Percentiles rank a stretch among this genome's conserved stretches.
Evolutionary conservation across 2,888 invertebrate species (phyloP).

Genomic region (Venustoraphidia nigricollis): DNA sequence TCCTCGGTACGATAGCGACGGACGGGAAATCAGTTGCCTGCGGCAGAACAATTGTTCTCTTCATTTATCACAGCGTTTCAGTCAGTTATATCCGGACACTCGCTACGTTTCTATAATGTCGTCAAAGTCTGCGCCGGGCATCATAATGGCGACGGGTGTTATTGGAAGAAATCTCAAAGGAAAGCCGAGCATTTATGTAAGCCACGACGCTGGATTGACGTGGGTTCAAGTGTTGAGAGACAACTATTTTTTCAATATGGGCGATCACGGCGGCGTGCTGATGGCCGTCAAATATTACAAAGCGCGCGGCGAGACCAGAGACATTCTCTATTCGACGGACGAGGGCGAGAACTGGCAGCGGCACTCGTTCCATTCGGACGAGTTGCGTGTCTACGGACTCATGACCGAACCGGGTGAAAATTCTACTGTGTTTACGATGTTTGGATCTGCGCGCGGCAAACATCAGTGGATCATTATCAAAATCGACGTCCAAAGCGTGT

Average conservation of each 20-base stretch:
- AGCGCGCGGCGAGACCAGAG: slow-evolving; percentile 57
- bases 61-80: slow-evolving; percentile 77
- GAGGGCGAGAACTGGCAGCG: slow-evolving; percentile 71
- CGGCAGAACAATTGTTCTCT: slow-evolving; percentile 58
- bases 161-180: slow-evolving; percentile 65
- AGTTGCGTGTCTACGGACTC: slow-evolving; percentile 71
- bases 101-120: slow-evolving; percentile 70
- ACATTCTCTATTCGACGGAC: slow-evolving; percentile 70
- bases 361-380: slow-evolving; percentile 49
- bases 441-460: slow-evolving; percentile 61
- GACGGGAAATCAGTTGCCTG: slow-evolving; percentile 49
- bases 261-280: slow-evolving; percentile 79
- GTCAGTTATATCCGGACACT: slow-evolving; percentile 64
- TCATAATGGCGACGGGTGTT: slow-evolving; percentile 75
- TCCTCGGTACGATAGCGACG: slow-evolving; percentile 52
- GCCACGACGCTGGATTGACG: slow-evolving; percentile 64
- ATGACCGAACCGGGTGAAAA: slow-evolving; percentile 93
- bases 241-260: slow-evolving; percentile 74
- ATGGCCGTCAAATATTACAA: slow-evolving; percentile 75
- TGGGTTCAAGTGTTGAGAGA: slow-evolving; percentile 72
- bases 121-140: slow-evolving; percentile 74
- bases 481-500: slow-evolving; percentile 37
- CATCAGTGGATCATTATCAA: slow-evolving; percentile 85
- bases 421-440: slow-evolving; percentile 81
- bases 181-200: slow-evolving; percentile 64